Percentiles rank a stretch among this genome's conserved stretches.
These are phyloP conservation scores for Cerastis rubricosa DNA, from an alignment of 2,888 invertebrate species.

Conservation along the genomic window DNA sequence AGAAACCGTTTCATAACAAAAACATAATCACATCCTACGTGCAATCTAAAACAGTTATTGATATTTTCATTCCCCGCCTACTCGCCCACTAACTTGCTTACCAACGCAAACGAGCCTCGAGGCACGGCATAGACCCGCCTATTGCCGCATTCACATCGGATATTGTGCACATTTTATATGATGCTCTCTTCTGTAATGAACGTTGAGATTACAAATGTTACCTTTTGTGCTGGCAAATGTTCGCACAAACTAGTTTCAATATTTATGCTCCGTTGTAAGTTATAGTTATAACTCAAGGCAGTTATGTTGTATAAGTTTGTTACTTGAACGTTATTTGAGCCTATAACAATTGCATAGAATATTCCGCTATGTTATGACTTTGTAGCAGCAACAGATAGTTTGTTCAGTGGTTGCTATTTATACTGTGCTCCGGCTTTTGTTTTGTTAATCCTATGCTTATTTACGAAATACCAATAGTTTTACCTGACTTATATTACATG, in stretches of 20 bases:
- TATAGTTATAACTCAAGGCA: conserved; percentile 25
- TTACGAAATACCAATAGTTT: not conserved
- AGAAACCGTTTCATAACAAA: not conserved
- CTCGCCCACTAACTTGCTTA: conserved; percentile 7
- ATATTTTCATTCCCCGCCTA: not conserved
- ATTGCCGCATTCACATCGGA: conserved; percentile 53
- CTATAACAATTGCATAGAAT: conserved; percentile 48
- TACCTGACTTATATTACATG: not conserved
- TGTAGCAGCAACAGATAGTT: conserved; percentile 44
- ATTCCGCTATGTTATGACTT: conserved; percentile 27
- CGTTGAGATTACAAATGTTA: conserved; percentile 45
- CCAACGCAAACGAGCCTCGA: conserved; percentile 25
- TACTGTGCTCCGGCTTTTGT: no score
- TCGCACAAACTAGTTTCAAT: conserved; percentile 29
- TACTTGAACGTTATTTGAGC: conserved; percentile 23
- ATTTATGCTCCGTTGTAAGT: conserved; percentile 34
- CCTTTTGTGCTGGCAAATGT: conserved; percentile 44
- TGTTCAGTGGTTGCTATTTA: not conserved
- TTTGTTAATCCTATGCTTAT: not conserved
- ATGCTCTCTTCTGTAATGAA: conserved; percentile 51
- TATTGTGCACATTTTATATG: conserved; percentile 59
- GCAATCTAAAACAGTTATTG: not conserved
- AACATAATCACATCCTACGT: not conserved
- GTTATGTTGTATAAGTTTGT: conserved; percentile 43
- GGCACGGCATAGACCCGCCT: conserved; percentile 28